A percentile compares a stretch with the other conserved stretches of the same genome.
Evolutionary conservation across 2,797 vertebrate species (phyloP).

Genomic region (Clamator glandarius): DNA sequence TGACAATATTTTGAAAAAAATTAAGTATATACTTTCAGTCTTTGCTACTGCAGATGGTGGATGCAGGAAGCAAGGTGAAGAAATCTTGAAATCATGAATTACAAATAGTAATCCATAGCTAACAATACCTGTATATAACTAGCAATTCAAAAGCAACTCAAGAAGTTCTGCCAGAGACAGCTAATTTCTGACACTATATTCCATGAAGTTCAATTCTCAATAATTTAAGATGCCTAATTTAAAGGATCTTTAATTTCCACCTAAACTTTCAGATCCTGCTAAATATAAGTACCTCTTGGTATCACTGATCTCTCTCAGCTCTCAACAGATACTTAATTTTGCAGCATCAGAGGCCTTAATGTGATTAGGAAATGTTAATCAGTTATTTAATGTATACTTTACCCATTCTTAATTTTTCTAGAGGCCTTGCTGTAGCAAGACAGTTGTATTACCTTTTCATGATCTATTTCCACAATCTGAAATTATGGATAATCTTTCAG

Average conservation of each 20-base stretch:
- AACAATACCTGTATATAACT: neutral
- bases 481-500: neutral
- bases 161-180: constrained; percentile 17
- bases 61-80: neutral
- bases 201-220: neutral
- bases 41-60: neutral
- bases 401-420: neutral
- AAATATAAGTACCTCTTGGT: neutral
- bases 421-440: neutral
- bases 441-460: too few species aligned
- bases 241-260: neutral
- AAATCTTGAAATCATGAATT: neutral
- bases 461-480: neutral
- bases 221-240: neutral
- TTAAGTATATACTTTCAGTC: neutral
- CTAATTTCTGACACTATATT: neutral
- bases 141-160: neutral
- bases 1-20: neutral
- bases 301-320: neutral
- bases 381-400: neutral
- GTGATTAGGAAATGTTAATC: neutral
- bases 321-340: neutral
- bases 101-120: neutral
- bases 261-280: neutral
- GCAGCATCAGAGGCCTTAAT: neutral